Base-by-base conservation (phyloP, 2,888 invertebrate genomes). In the Tethea ocularis region DNA sequence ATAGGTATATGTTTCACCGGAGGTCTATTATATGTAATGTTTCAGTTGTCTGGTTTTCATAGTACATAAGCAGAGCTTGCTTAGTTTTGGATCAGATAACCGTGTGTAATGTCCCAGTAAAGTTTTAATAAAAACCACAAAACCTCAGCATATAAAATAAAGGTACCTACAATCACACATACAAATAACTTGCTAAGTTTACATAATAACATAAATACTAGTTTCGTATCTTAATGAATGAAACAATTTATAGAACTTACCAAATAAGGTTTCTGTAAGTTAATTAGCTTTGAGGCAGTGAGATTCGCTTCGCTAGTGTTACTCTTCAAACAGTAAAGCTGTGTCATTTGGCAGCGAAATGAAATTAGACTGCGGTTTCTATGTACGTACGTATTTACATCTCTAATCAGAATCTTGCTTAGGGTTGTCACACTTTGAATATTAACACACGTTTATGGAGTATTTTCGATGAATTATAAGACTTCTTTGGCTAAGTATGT, bases 261-360 rank as follows among this genome's bases (percentile, higher is more conserved):
- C 33, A 33, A n/a, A 53, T 53, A 29, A 46, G 46, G 20, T 53
- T 20, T 17, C 53, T 53, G 33, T 54, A 20, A 54, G 54, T 54
- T 54, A 54, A 54, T 54, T 54, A 54, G 33, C 33, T 33, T 33
- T 20, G 33, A 20, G 20, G 33, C 20, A 33, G 24, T 10, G 52
- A 29, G 26, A 52, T 29, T 26, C 52, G 26, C n/a, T 20, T 10
- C 20, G 22, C 52, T 52, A 52, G 52, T 52, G 52, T 33, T 17
- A 54, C 33, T 33, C 20, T 20, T 33, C 20, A 54, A 53, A 33
- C 33, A 54, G 13, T 33, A 54, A 22, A 33, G 33, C 33, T 46
- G 46, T 46, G 33, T 33, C 54, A 33, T 54, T 54, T 54, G 54
- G 54, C 54, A 54, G 33, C 33, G 54, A 54, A 46, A 54, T 54